Evolutionary conservation across 92 coral and sea anemone genomes (phyloP).

Genomic region (Porites divaricata): DNA sequence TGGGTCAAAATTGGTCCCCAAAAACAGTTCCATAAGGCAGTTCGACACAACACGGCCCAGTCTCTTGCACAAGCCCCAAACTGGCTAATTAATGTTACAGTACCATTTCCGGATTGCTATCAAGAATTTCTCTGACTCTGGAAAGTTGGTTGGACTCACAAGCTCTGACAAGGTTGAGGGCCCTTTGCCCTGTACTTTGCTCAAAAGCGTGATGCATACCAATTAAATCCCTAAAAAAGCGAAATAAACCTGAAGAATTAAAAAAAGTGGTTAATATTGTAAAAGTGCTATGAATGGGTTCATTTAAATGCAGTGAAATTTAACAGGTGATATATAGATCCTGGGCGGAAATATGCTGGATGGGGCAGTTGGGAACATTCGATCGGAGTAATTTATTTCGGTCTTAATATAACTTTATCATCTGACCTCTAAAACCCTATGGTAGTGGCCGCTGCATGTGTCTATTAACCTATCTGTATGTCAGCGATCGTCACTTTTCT

Average conservation of each 20-base stretch:
- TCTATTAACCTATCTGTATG: too few relatives aligned
- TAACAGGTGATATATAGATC: not conserved
- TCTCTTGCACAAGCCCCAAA: too few relatives aligned
- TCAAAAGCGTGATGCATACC: not conserved
- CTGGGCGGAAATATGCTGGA: too few relatives aligned
- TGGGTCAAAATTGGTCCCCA: too few relatives aligned
- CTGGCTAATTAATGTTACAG: not conserved
- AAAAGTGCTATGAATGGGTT: not conserved
- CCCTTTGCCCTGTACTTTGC: not conserved
- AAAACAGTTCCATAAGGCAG: too few relatives aligned
- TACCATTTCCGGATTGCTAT: conserved; percentile 62
- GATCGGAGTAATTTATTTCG: too few relatives aligned
- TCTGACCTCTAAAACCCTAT: too few relatives aligned
- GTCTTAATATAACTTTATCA: too few relatives aligned
- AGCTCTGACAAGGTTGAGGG: conserved; percentile 26
- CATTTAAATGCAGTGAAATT: not conserved
- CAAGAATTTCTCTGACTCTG: conserved; percentile 58
- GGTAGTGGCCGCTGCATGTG: too few relatives aligned
- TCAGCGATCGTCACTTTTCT: too few relatives aligned
- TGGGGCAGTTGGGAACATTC: too few relatives aligned
- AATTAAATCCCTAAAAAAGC: conserved; percentile 18
- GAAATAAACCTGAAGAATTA: conserved; percentile 1
- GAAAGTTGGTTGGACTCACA: conserved; percentile 42
- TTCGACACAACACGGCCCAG: too few relatives aligned
- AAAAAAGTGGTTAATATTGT: not conserved